These are phyloP conservation scores for Formicarius rufipectus DNA, from an alignment of 2,113 vertebrate species.

Conservation along the genomic window DNA sequence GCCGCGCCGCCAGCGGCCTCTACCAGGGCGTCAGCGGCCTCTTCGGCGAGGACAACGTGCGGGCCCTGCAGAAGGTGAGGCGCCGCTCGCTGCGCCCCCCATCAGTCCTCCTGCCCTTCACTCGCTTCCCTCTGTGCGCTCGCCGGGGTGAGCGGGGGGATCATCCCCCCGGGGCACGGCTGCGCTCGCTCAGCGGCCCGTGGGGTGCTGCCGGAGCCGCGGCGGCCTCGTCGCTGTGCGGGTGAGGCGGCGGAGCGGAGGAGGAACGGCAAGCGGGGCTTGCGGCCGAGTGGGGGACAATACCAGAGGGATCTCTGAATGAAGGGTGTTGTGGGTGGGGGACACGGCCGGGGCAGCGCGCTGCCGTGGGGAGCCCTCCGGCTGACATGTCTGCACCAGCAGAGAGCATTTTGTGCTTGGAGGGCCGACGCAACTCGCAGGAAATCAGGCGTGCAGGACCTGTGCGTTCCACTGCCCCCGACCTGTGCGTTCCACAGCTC, in stretches of 20 bases:
- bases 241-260: not conserved
- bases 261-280: no score
- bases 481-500: no score
- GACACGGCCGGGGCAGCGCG: not conserved
- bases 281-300: no score
- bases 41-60: conserved; percentile 91
- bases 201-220: no score
- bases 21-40: conserved; percentile 86
- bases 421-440: not conserved
- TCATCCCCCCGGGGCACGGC: not conserved
- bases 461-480: rapidly evolving
- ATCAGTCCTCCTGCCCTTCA: not conserved
- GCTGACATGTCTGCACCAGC: not conserved
- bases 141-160: not conserved
- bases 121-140: not conserved
- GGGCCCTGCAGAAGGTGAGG: conserved; percentile 86
- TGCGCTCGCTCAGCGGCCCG: no score
- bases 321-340: not conserved
- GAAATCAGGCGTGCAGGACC: not conserved
- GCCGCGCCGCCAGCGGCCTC: conserved; percentile 81
- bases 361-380: not conserved
- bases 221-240: not conserved
- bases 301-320: not conserved
- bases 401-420: not conserved
- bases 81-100: no score